A percentile compares a stretch with the other conserved stretches of the same genome.
These are phyloP conservation scores for Lontra canadensis DNA, from an alignment of 2,113 vertebrate species.

Conservation along the genomic window DNA sequence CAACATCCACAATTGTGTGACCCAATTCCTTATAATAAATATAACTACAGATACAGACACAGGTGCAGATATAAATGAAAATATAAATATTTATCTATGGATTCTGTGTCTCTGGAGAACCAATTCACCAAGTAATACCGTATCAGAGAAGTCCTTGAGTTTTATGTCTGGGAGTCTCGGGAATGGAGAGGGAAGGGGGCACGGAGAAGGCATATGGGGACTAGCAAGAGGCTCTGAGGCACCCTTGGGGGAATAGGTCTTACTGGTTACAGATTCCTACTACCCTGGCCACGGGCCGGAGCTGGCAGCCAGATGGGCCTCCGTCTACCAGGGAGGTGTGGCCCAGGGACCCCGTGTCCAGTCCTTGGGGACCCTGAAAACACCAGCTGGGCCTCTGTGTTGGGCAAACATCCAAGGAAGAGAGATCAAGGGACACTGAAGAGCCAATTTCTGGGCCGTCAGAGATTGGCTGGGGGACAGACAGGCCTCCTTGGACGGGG, in stretches of 20 bases:
- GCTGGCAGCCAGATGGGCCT: neutral
- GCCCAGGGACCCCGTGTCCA: neutral
- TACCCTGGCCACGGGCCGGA: neutral
- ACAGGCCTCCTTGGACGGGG: accelerated
- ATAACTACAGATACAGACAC: no score
- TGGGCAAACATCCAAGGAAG: neutral
- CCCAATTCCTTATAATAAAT: neutral
- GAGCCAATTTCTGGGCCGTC: neutral
- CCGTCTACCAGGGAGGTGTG: neutral
- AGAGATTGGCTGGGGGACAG: neutral
- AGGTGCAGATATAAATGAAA: neutral
- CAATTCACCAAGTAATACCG: neutral
- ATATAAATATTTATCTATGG: no score
- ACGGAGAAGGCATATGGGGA: neutral
- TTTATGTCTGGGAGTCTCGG: accelerated
- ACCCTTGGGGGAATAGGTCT: no score
- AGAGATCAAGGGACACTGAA: neutral
- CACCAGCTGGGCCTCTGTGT: neutral
- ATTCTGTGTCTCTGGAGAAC: neutral
- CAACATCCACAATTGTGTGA: no score
- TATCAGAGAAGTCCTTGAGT: no score
- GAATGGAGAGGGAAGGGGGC: no score
- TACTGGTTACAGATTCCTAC: neutral
- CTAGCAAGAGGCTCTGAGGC: neutral
- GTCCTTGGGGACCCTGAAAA: neutral